phyloP scores from a whole-genome alignment of 2,888 invertebrate species.

The Drosophila barbarae region DNA sequence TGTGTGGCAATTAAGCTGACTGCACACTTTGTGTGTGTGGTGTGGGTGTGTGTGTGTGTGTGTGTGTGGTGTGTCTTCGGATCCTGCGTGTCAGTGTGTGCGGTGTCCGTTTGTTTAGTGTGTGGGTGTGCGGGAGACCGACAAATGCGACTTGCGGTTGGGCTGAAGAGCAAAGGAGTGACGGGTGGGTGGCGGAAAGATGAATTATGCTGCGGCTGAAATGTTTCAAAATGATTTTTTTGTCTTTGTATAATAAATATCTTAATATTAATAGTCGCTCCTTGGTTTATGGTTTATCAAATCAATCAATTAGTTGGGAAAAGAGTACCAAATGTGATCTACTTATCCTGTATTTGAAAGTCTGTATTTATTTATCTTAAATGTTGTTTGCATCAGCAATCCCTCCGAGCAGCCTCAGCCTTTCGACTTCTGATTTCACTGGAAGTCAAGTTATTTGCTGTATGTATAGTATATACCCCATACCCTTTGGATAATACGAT shows the following conservation, averaged over 20 bases:
- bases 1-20: conserved; percentile 31
- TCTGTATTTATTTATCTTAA: not conserved
- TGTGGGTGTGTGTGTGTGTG: conserved; percentile 1
- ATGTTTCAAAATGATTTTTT: not conserved
- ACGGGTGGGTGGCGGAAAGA: not conserved
- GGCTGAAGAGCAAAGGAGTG: conserved; percentile 11
- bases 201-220: not conserved
- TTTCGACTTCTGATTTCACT: not conserved
- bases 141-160: conserved; percentile 28
- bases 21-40: conserved; percentile 18
- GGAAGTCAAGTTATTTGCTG: conserved; percentile 11
- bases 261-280: not conserved
- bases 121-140: conserved; percentile 2
- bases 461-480: not conserved
- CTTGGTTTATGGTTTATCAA: not conserved
- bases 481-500: conserved; percentile 24
- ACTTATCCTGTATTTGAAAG: not conserved
- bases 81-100: not conserved
- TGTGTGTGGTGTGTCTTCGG: not conserved
- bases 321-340: not conserved
- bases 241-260: not conserved
- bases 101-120: not conserved
- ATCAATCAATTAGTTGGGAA: not conserved
- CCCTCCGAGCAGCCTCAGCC: not conserved
- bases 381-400: conserved; percentile 2